Evolutionary conservation across 2,888 invertebrate species (phyloP).

Genomic region (Ganaspis brasiliensis): DNA sequence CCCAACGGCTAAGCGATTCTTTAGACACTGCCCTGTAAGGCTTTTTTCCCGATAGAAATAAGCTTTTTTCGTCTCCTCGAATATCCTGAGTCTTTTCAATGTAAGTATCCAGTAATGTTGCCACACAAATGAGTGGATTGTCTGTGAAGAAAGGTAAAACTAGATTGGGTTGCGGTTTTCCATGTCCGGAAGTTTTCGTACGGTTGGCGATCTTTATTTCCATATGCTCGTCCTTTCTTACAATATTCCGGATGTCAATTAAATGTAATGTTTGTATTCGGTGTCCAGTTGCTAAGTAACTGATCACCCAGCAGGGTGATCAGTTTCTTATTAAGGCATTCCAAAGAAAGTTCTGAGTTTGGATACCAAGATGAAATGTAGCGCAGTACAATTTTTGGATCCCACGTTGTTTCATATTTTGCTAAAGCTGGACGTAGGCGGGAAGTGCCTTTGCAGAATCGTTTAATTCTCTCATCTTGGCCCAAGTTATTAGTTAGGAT

Average conservation of each 20-base stretch:
- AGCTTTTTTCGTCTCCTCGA: not conserved
- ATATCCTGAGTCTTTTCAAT: constrained; percentile 44
- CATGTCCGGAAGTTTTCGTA: constrained; percentile 57
- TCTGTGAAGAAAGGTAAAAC: constrained; percentile 48
- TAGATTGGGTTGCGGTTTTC: constrained; percentile 40
- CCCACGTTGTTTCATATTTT: constrained; percentile 43
- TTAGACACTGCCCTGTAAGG: not conserved
- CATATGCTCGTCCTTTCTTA: not conserved
- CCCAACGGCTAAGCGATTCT: not conserved
- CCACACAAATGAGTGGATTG: constrained; percentile 47
- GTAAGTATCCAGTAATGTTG: constrained; percentile 36
- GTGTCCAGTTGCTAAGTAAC: constrained; percentile 55
- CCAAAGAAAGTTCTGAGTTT: constrained; percentile 45
- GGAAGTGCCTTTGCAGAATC: constrained; percentile 60
- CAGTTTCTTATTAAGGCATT: constrained; percentile 46
- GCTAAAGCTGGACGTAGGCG: constrained; percentile 59
- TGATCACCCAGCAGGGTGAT: constrained; percentile 55
- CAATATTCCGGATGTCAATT: constrained; percentile 43
- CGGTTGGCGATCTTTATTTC: constrained; percentile 52
- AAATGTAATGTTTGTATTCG: constrained; percentile 47
- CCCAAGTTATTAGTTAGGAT: constrained; percentile 50
- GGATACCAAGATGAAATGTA: constrained; percentile 44
- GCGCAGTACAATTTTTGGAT: constrained; percentile 58
- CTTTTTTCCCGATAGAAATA: not conserved
- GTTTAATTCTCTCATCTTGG: constrained; percentile 49